Evolutionary conservation across 2,797 vertebrate species (phyloP).

Genomic region (Balearica regulorum): DNA sequence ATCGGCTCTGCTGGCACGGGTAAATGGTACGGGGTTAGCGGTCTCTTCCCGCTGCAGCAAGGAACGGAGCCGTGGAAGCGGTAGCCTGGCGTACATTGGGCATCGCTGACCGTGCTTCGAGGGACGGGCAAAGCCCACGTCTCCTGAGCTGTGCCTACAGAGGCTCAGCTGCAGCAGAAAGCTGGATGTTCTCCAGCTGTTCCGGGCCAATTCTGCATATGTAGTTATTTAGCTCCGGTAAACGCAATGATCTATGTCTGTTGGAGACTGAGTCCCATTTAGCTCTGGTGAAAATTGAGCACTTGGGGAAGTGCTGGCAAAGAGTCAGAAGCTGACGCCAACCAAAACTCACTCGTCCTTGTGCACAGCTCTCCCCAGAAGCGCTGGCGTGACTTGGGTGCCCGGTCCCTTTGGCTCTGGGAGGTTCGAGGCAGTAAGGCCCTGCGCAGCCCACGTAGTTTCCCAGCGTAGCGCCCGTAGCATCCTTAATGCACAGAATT

Average conservation of each 20-base stretch:
- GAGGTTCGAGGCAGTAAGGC: neutral
- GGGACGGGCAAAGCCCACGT: neutral
- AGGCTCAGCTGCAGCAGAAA: neutral
- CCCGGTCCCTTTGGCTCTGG: neutral
- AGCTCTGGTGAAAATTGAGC: neutral
- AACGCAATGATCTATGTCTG: too few species aligned
- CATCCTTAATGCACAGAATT: neutral
- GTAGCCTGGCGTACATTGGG: neutral
- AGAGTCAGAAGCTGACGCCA: neutral
- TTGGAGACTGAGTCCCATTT: neutral
- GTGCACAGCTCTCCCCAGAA: neutral
- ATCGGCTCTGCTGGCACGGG: neutral
- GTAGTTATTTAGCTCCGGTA: neutral
- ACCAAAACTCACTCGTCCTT: neutral
- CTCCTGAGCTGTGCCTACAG: neutral
- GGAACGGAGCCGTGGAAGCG: neutral
- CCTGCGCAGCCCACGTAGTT: neutral
- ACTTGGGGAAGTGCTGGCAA: neutral
- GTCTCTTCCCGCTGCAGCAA: neutral
- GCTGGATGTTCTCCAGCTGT: neutral
- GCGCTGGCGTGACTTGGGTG: neutral
- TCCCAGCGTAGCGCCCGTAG: neutral
- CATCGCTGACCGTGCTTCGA: neutral
- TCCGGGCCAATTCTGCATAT: too few species aligned
- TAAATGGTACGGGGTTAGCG: too few species aligned